These are phyloP conservation scores for Naso thynnoides DNA, from an alignment of 2,797 vertebrate species.

Conservation along the genomic window DNA sequence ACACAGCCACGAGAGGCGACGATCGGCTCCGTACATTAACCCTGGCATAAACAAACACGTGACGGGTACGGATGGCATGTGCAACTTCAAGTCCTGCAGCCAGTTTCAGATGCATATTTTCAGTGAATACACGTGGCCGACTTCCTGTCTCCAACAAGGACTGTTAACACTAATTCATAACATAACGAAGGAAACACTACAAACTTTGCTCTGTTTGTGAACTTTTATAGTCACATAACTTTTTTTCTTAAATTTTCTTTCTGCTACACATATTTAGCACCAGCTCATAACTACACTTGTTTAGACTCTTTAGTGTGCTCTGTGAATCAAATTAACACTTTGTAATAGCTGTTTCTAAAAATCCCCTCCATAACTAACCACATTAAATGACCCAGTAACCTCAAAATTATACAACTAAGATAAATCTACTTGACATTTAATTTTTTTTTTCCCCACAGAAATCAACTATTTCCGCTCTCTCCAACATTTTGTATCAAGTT, in stretches of 20 bases:
- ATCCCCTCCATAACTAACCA: not conserved
- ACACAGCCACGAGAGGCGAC: slow-evolving; percentile 19
- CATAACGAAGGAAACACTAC: not conserved
- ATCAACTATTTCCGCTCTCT: not conserved
- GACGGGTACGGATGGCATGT: slow-evolving; percentile 52
- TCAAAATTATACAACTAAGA: too few species aligned
- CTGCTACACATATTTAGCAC: not conserved
- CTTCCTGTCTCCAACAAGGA: not conserved
- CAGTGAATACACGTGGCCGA: not conserved
- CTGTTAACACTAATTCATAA: not conserved
- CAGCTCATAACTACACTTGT: not conserved
- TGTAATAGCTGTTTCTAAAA: not conserved
- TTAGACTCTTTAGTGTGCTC: not conserved
- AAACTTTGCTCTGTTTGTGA: not conserved
- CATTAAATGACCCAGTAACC: not conserved
- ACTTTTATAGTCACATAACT: not conserved
- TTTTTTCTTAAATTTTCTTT: not conserved
- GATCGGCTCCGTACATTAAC: slow-evolving; percentile 34
- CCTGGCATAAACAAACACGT: slow-evolving; percentile 44
- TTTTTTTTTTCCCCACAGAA: not conserved
- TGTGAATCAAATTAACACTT: slow-evolving; percentile 4
- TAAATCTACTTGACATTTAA: not conserved
- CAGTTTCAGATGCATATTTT: not conserved
- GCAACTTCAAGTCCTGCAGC: slow-evolving; percentile 50
- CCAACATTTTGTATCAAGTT: not conserved